Evolutionary conservation across 2,888 invertebrate species (phyloP).

Genomic region (Scrobipalpa atriplicella): DNA sequence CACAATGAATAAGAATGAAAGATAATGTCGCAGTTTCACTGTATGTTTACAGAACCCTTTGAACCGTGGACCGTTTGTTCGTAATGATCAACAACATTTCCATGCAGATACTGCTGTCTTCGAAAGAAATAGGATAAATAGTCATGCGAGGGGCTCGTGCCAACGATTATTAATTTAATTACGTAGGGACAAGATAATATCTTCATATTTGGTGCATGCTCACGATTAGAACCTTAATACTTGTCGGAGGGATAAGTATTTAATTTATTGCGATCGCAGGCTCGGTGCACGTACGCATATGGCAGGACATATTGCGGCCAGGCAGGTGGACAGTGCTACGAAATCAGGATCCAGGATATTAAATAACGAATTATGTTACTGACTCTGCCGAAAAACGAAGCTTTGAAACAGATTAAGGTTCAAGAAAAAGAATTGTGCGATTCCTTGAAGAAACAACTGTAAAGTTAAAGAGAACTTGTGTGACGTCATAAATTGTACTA

Average conservation of each 20-base stretch:
- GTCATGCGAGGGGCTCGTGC: conserved; percentile 11
- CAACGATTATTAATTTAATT: conserved; percentile 31
- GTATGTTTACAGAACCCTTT: conserved; percentile 19
- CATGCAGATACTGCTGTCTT: conserved; percentile 5
- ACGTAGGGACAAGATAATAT: conserved; percentile 29
- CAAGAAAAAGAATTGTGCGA: too few species aligned
- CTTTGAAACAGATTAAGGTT: not conserved
- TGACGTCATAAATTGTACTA: not conserved
- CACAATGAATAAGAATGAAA: conserved; percentile 16
- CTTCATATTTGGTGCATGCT: conserved; percentile 27
- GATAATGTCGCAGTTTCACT: not conserved
- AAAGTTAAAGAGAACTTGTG: not conserved
- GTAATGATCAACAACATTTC: conserved; percentile 3
- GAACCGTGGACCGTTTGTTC: conserved; percentile 7
- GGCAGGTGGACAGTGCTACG: not conserved
- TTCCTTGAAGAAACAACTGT: not conserved
- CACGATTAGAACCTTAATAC: conserved; percentile 22
- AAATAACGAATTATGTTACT: too few species aligned
- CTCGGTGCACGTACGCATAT: not conserved
- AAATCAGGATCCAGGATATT: not conserved
- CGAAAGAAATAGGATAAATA: conserved; percentile 12
- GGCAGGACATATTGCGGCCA: conserved; percentile 6
- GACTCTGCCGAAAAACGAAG: too few species aligned
- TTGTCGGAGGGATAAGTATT: conserved; percentile 21
- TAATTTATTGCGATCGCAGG: conserved; percentile 13